Evolutionary conservation across 2,113 vertebrate genomes (phyloP), one percentile per base, ranked within the genome.

Genomic region (Corythornis cristatus): DNA sequence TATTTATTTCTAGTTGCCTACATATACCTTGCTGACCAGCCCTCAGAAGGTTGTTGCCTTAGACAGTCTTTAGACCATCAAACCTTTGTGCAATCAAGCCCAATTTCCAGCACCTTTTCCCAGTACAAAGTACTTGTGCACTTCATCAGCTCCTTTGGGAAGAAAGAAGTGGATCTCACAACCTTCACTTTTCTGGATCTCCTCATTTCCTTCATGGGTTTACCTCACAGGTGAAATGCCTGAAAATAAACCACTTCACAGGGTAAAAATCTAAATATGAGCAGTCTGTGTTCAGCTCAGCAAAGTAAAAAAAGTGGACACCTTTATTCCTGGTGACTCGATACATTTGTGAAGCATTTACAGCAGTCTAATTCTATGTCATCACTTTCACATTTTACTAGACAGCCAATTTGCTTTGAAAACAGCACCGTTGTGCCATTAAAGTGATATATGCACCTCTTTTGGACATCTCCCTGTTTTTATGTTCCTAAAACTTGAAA

Each of bases 401-500:
- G 77, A 81, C 28, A 84, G 35, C 22, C 82, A 81, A 88, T 86
- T 92, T 78, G 53, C 73, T 88, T 84, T 92, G 90, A 72, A 90
- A 96, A 88, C 76, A 86, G 28, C 35, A 61, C 42, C 8, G 0
- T 48, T 90, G 48, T 90, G 73, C 68, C 70, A 81, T 95, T 78
- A 94, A 96, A 92, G 61, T 92, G 76, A 96, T 78, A 22, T 81
- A 88, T 70, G 25, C 31, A 70, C 54, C 31, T 93, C 74, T 90
- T 94, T 79, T 79, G 89, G 79, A n/a, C 87, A 83, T 88, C 68
- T 93, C 90, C 56, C 42, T 93, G 35, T 82, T 96, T 93, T 95
- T 92, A 87, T 67, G 74, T 64, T 91, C 81, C 62, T 85, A 77
- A 86, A 92, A 82, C 80, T 84, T 93, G 76, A 93, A 88, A 93